Evolutionary conservation across 2,113 vertebrate genomes (phyloP).

Genomic region (Lepisosteus oculatus): DNA sequence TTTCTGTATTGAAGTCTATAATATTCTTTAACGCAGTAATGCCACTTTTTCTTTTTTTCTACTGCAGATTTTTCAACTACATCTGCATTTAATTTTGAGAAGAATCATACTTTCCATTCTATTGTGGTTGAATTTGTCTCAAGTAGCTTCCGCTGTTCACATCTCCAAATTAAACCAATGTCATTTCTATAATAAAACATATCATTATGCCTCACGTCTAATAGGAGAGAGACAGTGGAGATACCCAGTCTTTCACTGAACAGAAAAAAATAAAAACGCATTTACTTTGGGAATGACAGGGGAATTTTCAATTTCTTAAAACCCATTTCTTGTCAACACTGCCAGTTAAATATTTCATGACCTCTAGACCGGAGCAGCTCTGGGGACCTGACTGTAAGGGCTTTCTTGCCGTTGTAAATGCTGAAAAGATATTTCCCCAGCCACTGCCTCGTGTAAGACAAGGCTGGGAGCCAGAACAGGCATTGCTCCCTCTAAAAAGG

Average conservation of each 20-base stretch:
- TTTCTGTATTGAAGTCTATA: no score
- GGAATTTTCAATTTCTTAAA: slow-evolving; percentile 81
- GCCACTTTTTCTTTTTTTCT: no score
- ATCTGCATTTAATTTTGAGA: neutral
- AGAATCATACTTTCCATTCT: no score
- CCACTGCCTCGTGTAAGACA: slow-evolving; percentile 52
- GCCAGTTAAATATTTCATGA: slow-evolving; percentile 83
- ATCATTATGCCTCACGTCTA: slow-evolving; percentile 31
- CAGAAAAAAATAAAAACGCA: slow-evolving; percentile 42
- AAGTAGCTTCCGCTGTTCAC: neutral
- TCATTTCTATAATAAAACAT: slow-evolving; percentile 38
- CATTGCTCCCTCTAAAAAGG: slow-evolving; percentile 25
- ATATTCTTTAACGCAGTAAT: no score
- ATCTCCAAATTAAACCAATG: slow-evolving; percentile 22
- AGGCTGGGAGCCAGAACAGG: slow-evolving; percentile 40
- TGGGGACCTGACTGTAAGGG: slow-evolving; percentile 63
- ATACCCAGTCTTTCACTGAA: slow-evolving; percentile 36
- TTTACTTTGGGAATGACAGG: slow-evolving; percentile 70
- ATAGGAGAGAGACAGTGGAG: slow-evolving; percentile 32
- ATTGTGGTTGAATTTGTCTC: neutral
- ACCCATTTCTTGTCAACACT: slow-evolving; percentile 80
- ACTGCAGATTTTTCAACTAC: no score
- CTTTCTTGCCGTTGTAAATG: slow-evolving; percentile 61
- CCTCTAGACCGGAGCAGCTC: slow-evolving; percentile 62
- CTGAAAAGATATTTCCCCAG: slow-evolving; percentile 64